Conservation (phyloP, 2,888 invertebrate genomes). For the Caenorhabditis doughertyi region DNA sequence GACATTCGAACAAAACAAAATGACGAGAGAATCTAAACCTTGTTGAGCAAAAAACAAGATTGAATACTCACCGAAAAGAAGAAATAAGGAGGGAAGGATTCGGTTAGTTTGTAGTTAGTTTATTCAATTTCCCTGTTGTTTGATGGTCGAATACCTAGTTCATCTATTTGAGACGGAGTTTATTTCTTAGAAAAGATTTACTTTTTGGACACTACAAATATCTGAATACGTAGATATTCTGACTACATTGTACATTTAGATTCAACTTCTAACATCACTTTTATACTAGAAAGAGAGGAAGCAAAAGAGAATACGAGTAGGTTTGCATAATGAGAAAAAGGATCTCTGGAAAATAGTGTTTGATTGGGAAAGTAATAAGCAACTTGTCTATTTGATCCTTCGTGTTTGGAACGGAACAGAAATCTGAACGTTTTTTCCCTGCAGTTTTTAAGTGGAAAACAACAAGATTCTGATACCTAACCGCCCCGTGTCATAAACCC, state of each 20-base stretch:
- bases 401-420: background rate
- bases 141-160: background rate
- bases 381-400: slow-evolving; percentile 28
- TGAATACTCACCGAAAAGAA: too few species aligned
- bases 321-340: slow-evolving; percentile 26
- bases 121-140: slow-evolving; percentile 36
- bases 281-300: background rate
- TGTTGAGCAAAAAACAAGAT: slow-evolving; percentile 24
- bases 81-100: slow-evolving; percentile 4
- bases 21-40: slow-evolving; percentile 8
- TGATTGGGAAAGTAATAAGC: background rate
- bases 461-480: background rate
- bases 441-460: background rate
- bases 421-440: slow-evolving; percentile 3
- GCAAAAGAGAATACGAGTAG: background rate
- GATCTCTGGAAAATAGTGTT: slow-evolving; percentile 4
- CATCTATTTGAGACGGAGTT: too few species aligned
- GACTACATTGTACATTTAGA: background rate
- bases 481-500: slow-evolving; percentile 1
- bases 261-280: background rate
- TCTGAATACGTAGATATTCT: background rate
- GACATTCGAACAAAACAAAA: background rate
- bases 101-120: slow-evolving; percentile 5
- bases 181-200: too few species aligned
- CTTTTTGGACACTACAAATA: too few species aligned